Conservation (phyloP, 2,113 vertebrate species). For the Peromyscus polionotus region DNA sequence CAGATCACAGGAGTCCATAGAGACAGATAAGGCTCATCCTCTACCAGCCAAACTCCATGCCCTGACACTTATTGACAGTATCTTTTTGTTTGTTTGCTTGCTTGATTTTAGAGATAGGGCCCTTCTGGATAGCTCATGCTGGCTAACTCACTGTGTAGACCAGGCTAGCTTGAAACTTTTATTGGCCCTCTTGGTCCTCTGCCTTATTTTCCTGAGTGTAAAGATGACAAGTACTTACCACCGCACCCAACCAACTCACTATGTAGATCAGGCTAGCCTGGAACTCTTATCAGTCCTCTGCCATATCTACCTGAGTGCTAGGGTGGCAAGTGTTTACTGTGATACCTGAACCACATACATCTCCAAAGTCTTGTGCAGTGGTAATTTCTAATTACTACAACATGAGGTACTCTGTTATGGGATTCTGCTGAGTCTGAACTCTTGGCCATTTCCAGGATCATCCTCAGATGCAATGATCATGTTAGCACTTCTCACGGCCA, state of each 20-base stretch:
- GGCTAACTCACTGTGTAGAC: background rate
- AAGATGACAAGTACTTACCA: background rate
- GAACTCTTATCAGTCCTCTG: background rate
- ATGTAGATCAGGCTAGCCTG: background rate
- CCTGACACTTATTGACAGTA: background rate
- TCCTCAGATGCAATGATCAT: fast-evolving
- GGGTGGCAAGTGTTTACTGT: no score
- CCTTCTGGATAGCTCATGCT: background rate
- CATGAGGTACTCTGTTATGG: background rate
- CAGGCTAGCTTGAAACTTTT: background rate
- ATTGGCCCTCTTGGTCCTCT: background rate
- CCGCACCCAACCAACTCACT: background rate
- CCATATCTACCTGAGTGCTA: background rate
- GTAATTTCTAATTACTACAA: background rate
- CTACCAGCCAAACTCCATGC: background rate
- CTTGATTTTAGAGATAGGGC: background rate
- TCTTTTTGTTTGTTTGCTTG: background rate
- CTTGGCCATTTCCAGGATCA: background rate
- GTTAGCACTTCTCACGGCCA: background rate
- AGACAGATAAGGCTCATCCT: background rate
- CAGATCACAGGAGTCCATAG: background rate
- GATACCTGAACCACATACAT: background rate
- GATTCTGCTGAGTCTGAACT: background rate
- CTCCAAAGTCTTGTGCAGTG: background rate
- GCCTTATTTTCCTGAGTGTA: background rate